A percentile compares a stretch with the other conserved stretches of the same genome.
phyloP scores from a whole-genome alignment of 2,113 vertebrate species.

The Anarhynchus alexandrinus region DNA sequence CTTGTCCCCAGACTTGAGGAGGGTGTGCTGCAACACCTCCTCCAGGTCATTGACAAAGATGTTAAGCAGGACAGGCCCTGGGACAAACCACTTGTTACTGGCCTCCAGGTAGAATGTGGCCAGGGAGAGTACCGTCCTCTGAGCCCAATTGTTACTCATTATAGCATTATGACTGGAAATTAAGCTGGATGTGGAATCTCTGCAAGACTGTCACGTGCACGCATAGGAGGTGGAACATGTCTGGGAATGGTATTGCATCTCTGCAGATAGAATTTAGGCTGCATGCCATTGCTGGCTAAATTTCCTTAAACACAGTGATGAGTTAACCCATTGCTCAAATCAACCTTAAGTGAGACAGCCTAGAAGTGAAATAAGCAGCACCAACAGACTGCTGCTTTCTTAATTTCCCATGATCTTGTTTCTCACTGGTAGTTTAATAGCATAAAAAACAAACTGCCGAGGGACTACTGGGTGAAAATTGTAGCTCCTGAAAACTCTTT shows the following conservation, averaged over 20 bases:
- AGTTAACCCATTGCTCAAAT: background rate
- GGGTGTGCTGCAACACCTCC: background rate
- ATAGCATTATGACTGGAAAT: background rate
- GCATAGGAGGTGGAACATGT: background rate
- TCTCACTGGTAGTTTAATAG: background rate
- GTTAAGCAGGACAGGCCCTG: background rate
- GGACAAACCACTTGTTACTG: background rate
- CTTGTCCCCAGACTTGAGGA: background rate
- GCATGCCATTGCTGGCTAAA: background rate
- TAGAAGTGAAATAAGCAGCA: fast-evolving
- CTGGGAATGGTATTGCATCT: background rate
- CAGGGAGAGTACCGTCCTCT: background rate
- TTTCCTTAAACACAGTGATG: background rate
- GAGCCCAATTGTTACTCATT: background rate
- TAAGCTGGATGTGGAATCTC: background rate
- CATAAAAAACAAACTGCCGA: background rate
- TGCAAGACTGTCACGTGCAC: background rate
- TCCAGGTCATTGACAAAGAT: background rate
- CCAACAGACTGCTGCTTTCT: background rate
- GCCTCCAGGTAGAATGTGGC: background rate
- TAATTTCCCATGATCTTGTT: fast-evolving
- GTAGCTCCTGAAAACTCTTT: background rate
- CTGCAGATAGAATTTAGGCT: background rate
- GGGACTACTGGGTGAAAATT: background rate
- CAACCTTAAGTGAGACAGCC: background rate